phyloP scores from a whole-genome alignment of 2,797 vertebrate genomes.

The Cirrhinus mrigala region DNA sequence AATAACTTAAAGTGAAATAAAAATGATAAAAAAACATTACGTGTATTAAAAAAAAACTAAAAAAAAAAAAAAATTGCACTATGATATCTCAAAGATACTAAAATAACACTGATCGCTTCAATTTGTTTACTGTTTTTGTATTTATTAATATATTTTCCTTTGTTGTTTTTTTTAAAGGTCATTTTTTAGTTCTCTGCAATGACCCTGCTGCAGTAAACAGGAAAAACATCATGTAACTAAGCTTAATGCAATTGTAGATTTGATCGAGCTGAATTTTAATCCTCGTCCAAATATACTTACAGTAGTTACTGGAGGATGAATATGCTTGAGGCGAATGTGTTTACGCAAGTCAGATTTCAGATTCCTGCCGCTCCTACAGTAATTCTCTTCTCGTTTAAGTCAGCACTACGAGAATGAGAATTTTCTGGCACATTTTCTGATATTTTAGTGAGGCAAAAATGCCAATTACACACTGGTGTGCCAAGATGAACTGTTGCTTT shows the following conservation, averaged over 20 bases:
- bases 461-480: no score
- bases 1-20: no score
- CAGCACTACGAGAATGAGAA: neutral
- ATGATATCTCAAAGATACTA: no score
- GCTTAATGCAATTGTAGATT: neutral
- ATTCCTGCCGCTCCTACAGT: neutral
- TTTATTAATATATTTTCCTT: no score
- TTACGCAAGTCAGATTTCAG: neutral
- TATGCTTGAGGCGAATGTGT: neutral
- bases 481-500: no score
- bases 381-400: neutral
- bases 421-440: neutral
- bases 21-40: no score
- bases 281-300: neutral
- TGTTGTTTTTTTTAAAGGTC: no score
- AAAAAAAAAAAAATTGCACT: no score
- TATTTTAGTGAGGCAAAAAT: no score
- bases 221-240: neutral
- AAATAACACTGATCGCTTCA: no score
- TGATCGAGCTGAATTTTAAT: neutral
- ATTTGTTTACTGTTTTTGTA: no score
- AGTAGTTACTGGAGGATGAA: neutral
- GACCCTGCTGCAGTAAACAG: neutral
- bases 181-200: neutral
- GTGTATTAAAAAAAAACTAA: no score